Evolutionary conservation across 2,113 vertebrate genomes (phyloP), one percentile per base, ranked within the genome.

Genomic region (Gila orcuttii): DNA sequence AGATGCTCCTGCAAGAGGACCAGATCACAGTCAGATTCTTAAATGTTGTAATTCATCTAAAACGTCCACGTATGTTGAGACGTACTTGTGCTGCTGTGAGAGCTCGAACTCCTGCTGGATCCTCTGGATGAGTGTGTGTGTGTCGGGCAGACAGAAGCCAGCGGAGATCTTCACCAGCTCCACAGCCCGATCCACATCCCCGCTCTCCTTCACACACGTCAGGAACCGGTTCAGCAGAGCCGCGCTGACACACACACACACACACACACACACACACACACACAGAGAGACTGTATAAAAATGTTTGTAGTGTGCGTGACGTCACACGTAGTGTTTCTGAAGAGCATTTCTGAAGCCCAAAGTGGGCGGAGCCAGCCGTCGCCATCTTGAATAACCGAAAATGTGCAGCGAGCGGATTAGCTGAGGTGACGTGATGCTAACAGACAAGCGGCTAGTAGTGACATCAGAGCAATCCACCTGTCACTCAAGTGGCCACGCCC

Each of bases 121-220:
- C 78, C 88, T 92, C 84, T 89, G 90, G 3, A 93, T 92, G 15
- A 99, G 94, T 8, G 1, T 79, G 1, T 94, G 87, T 1, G 93
- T 94, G 0, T 88, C 10, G 1, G 93, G 90, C 28, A 98, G 92
- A 73, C 94, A 96, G 7, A 97, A 96, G 80, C 93, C 82, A 0
- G 92, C 92, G 0, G 97, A 96, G 87, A 97, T 87, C 93, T 96
- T 94, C 4, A 98, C 94, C 66, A 99, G 85, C 83, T 96, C 93
- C 55, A 98, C 87, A 0, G 97, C 97, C 87, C 90, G 92, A 6
- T 92, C 85, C 0, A 94, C 60, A 5, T 84, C 90, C 0, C 68
- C 89, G 0, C 80, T 88, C 64, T 81, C 86, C 86, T 90, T 92
- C 3, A 95, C 95, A 60, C 66, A 91, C 4, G 84, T 92, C 92